Conservation (phyloP, 2,888 invertebrate genomes). For the Drosophila paracracens region DNA sequence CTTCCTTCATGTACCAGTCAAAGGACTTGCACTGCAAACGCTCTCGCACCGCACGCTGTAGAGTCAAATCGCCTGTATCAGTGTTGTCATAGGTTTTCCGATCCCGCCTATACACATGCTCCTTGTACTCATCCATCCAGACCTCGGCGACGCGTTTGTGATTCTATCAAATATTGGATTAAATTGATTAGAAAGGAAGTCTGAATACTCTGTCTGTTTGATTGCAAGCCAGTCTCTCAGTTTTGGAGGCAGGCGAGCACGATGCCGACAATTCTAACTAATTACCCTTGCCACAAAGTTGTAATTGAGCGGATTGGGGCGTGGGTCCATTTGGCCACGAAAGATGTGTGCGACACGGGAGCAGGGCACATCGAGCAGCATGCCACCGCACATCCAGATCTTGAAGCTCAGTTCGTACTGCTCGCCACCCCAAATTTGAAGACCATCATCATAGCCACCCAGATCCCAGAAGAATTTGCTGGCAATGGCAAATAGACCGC, state of each 20-base stretch:
- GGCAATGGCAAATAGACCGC: constrained; percentile 97
- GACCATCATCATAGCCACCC: constrained; percentile 95
- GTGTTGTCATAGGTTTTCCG: constrained; percentile 89
- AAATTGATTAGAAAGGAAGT: background rate
- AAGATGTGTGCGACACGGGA: constrained; percentile 97
- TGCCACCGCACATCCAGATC: constrained; percentile 97
- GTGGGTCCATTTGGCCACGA: constrained; percentile 93
- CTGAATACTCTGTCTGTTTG: background rate
- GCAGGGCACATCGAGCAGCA: constrained; percentile 96
- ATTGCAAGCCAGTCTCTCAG: background rate
- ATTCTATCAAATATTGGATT: constrained; percentile 87
- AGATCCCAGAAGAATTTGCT: constrained; percentile 97
- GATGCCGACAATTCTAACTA: background rate
- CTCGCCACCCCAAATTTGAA: constrained; percentile 99
- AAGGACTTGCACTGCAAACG: constrained; percentile 94
- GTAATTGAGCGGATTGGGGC: constrained; percentile 95
- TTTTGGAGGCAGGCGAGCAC: background rate
- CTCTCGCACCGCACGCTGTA: constrained; percentile 91
- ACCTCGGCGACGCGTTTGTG: constrained; percentile 97
- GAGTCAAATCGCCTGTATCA: constrained; percentile 92
- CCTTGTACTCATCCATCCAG: constrained; percentile 99
- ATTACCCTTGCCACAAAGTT: constrained; percentile 84
- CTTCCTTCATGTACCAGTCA: constrained; percentile 96
- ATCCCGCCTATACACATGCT: constrained; percentile 92
- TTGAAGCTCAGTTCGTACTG: constrained; percentile 99